Evolutionary conservation across 2,888 invertebrate genomes (phyloP).

Genomic region (Erpobdella octoculata): DNA sequence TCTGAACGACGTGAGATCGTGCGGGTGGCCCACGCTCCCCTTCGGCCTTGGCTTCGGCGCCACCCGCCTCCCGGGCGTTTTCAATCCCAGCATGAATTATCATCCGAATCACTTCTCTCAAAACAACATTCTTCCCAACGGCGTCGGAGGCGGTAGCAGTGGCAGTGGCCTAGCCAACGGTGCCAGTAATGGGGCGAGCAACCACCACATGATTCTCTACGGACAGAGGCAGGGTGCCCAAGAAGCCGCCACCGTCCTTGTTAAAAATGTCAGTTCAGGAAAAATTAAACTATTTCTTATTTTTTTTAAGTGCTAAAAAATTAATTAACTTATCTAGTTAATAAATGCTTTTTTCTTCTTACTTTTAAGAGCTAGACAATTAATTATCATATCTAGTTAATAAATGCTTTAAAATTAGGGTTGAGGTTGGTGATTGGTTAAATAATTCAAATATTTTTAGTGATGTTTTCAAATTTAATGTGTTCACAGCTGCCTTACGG

Average conservation of each 20-base stretch:
- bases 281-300: not conserved
- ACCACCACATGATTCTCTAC: not conserved
- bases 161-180: slow-evolving; percentile 31
- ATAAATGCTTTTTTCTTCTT: too few species aligned
- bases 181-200: slow-evolving; percentile 24
- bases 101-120: not conserved
- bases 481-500: slow-evolving; percentile 71
- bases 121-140: slow-evolving; percentile 25
- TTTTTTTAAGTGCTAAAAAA: too few species aligned
- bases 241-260: slow-evolving; percentile 58
- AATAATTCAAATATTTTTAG: not conserved
- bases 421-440: too few species aligned
- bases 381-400: too few species aligned
- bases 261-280: slow-evolving; percentile 61
- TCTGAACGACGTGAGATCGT: slow-evolving; percentile 11
- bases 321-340: too few species aligned
- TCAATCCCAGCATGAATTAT: not conserved
- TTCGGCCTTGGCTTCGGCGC: not conserved
- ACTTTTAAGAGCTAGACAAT: too few species aligned
- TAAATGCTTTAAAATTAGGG: too few species aligned
- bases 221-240: slow-evolving; percentile 28
- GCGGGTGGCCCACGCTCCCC: not conserved
- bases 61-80: not conserved
- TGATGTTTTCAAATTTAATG: not conserved
- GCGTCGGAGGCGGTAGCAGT: too few species aligned